phyloP scores from a whole-genome alignment of 2,888 invertebrate species.

The Diabrotica balteata region DNA sequence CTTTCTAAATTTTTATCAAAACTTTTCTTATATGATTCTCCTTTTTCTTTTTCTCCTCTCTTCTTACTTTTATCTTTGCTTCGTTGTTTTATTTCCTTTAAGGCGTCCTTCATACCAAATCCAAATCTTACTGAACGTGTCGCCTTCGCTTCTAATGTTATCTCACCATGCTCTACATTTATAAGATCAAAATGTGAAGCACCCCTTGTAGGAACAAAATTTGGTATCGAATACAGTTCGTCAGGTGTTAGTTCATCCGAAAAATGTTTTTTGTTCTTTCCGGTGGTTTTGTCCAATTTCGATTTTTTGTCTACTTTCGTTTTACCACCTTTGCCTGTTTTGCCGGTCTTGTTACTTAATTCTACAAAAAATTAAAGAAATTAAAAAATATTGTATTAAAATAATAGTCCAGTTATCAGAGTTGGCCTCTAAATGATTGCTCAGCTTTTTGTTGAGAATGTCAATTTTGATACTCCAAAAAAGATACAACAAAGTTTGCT shows the following conservation, averaged over 20 bases:
- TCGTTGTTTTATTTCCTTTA: conserved; percentile 30
- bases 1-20: conserved; percentile 18
- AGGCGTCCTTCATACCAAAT: conserved; percentile 36
- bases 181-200: conserved; percentile 34
- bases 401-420: too few species aligned
- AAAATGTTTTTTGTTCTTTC: conserved; percentile 22
- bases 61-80: conserved; percentile 18
- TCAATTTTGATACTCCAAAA: too few species aligned
- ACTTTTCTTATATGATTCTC: conserved; percentile 14
- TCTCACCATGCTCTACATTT: conserved; percentile 21
- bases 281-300: conserved; percentile 20
- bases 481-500: too few species aligned
- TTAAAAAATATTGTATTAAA: too few species aligned
- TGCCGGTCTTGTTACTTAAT: neutral
- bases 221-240: conserved; percentile 25
- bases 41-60: conserved; percentile 17
- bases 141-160: conserved; percentile 30
- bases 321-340: conserved; percentile 20
- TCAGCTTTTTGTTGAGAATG: too few species aligned
- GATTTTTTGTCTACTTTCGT: conserved; percentile 5
- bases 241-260: conserved; percentile 31
- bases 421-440: too few species aligned
- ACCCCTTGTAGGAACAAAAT: conserved; percentile 5
- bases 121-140: conserved; percentile 30
- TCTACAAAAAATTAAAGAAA: neutral